Percentiles rank a stretch among this genome's conserved stretches.
phyloP scores from a whole-genome alignment of 1,140 invertebrate species.

The Lasioglossum baleicum region DNA sequence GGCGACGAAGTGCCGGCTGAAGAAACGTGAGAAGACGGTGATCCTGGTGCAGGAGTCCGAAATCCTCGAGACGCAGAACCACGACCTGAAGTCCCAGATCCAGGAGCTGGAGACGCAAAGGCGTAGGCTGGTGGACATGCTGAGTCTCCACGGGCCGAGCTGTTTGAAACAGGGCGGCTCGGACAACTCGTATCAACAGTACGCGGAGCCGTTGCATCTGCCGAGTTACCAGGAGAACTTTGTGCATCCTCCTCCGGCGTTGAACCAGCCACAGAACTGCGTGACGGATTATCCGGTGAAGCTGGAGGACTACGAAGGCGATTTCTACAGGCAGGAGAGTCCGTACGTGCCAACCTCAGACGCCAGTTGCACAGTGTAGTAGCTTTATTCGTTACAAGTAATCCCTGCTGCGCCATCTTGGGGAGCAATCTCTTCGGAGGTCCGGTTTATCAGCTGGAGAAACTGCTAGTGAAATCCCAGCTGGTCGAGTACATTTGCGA shows the following conservation, averaged over 20 bases:
- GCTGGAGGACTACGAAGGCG: constrained; percentile 73
- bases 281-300: constrained; percentile 76
- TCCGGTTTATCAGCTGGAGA: constrained; percentile 25
- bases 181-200: constrained; percentile 70
- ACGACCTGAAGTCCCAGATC: constrained; percentile 90
- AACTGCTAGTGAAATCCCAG: background rate
- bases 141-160: constrained; percentile 85
- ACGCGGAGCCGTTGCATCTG: constrained; percentile 69
- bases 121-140: constrained; percentile 86
- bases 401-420: constrained; percentile 34
- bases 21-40: constrained; percentile 93
- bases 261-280: constrained; percentile 73
- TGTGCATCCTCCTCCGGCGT: constrained; percentile 63
- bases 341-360: constrained; percentile 73
- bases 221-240: constrained; percentile 77
- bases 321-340: constrained; percentile 75
- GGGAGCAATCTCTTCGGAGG: constrained; percentile 14
- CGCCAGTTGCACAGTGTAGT: constrained; percentile 76
- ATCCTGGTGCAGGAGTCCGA: constrained; percentile 93
- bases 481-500: background rate
- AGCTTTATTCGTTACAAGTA: constrained; percentile 16
- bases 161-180: constrained; percentile 83
- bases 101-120: constrained; percentile 88
- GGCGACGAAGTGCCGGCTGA: constrained; percentile 96
- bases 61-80: constrained; percentile 91